A percentile compares a stretch with the other conserved stretches of the same genome.
Evolutionary conservation across 2,888 invertebrate species (phyloP).

Genomic region (Idaea biselata): DNA sequence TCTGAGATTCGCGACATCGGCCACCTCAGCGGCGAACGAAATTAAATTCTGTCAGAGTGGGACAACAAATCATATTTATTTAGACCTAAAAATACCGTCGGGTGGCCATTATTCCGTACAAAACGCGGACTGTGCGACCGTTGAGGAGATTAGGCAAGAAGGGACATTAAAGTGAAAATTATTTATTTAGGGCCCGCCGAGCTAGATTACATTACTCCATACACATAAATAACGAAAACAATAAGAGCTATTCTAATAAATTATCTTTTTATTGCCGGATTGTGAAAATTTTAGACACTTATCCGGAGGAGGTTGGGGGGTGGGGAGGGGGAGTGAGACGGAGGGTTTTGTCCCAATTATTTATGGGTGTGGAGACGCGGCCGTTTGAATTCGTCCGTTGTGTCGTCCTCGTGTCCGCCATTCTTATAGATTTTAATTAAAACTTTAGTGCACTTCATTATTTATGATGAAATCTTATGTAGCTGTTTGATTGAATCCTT

Average conservation of each 20-base stretch:
- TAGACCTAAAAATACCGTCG: conserved; percentile 79
- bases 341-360: conserved; percentile 78
- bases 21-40: conserved; percentile 56
- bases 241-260: conserved; percentile 81
- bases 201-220: conserved; percentile 81
- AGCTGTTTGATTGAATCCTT: conserved; percentile 13
- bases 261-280: conserved; percentile 82
- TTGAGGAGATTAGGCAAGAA: conserved; percentile 79
- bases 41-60: conserved; percentile 78
- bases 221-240: conserved; percentile 81
- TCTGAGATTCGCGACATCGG: conserved; percentile 68
- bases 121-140: conserved; percentile 68
- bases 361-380: conserved; percentile 77
- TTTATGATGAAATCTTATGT: conserved; percentile 65
- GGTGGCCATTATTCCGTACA: conserved; percentile 73
- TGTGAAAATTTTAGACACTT: conserved; percentile 82
- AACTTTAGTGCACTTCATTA: conserved; percentile 77
- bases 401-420: conserved; percentile 61
- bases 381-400: conserved; percentile 73
- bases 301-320: conserved; percentile 59
- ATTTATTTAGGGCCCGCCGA: conserved; percentile 78
- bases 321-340: conserved; percentile 39
- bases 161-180: conserved; percentile 79
- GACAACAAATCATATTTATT: conserved; percentile 81
- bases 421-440: conserved; percentile 78